Evolutionary conservation across 1,140 invertebrate genomes (phyloP).

Genomic region (Trichonephila clavata): DNA sequence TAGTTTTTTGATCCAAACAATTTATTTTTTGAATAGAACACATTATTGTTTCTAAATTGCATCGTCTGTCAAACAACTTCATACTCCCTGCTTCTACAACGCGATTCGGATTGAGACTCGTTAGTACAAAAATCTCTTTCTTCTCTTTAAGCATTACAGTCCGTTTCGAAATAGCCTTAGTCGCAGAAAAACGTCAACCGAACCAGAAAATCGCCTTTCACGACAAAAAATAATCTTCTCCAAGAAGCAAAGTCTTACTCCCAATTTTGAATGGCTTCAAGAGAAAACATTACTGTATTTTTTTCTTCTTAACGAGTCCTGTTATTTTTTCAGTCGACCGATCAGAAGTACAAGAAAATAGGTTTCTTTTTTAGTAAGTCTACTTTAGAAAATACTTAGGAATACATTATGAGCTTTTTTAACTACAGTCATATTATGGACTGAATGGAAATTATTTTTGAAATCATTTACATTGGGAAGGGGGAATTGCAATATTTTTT

Average conservation of each 20-base stretch:
- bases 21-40: not conserved
- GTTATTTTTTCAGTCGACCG: not conserved
- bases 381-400: not conserved
- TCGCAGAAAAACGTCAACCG: not conserved
- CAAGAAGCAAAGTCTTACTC: not conserved
- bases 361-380: not conserved
- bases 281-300: conserved; percentile 10
- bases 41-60: not conserved
- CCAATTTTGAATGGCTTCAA: not conserved
- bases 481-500: not conserved
- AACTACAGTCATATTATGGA: not conserved
- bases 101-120: not conserved
- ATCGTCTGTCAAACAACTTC: not conserved
- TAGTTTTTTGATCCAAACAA: not conserved
- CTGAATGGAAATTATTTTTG: not conserved
- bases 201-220: conserved; percentile 1
- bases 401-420: not conserved
- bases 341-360: not conserved
- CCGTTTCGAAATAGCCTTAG: not conserved
- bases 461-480: not conserved
- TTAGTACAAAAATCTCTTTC: not conserved
- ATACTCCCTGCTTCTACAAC: not conserved
- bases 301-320: not conserved
- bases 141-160: not conserved
- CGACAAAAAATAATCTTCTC: conserved; percentile 20